These are phyloP conservation scores for Pangasianodon gigas DNA, from an alignment of 2,113 vertebrate genomes.

Conservation along the genomic window DNA sequence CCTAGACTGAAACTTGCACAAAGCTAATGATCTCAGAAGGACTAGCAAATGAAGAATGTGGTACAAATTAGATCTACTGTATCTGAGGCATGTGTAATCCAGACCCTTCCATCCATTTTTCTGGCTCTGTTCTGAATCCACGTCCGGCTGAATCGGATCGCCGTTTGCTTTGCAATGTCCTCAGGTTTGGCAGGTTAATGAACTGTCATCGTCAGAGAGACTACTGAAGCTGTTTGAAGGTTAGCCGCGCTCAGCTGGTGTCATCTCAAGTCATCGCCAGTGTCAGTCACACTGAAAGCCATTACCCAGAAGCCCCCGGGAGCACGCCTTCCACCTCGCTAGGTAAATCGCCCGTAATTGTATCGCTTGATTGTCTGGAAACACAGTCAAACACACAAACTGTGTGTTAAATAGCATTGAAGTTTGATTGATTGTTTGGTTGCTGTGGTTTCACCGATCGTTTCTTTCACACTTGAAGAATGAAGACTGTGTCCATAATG, in stretches of 20 bases:
- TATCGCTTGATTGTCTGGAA: constrained; percentile 31
- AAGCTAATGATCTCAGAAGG: neutral
- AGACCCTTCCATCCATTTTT: neutral
- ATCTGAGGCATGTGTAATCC: neutral
- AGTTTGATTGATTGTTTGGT: neutral
- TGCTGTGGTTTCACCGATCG: neutral
- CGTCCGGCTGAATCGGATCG: constrained; percentile 33
- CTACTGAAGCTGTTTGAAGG: constrained; percentile 47
- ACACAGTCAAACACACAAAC: constrained; percentile 4
- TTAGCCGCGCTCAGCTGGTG: constrained; percentile 47
- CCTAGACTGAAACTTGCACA: neutral
- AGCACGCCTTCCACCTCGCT: constrained; percentile 38
- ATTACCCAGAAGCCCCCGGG: constrained; percentile 57
- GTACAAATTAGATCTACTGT: neutral
- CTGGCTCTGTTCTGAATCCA: neutral
- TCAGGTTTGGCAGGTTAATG: constrained; percentile 53
- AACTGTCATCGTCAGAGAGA: constrained; percentile 51
- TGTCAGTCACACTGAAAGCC: constrained; percentile 58
- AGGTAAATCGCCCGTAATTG: constrained; percentile 51
- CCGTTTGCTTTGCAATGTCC: constrained; percentile 49
- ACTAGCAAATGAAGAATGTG: neutral
- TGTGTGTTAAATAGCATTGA: neutral
- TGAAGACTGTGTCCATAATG: neutral
- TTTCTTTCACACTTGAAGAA: neutral
- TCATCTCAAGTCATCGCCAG: constrained; percentile 52